Conservation (phyloP, 2,797 vertebrate species). For the Discoglossus pictus region DNA sequence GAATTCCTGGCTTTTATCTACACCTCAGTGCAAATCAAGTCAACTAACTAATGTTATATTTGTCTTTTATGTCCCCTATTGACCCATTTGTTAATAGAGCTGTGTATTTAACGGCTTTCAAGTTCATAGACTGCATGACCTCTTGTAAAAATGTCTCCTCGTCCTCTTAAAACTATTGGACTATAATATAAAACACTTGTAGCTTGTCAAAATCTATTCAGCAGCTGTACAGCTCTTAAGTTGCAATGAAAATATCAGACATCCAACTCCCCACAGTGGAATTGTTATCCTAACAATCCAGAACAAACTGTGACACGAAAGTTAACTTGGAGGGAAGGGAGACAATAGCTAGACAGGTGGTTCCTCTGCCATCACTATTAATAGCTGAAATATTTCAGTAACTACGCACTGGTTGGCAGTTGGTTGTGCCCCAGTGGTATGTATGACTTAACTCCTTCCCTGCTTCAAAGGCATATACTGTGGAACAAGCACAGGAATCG, state of each 20-base stretch:
- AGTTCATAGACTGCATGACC: neutral
- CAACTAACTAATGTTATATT: too few species aligned
- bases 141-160: neutral
- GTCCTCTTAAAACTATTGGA: neutral
- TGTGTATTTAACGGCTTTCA: neutral
- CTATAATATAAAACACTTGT: slow-evolving; percentile 20
- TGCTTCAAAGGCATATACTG: too few species aligned
- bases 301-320: slow-evolving; percentile 25
- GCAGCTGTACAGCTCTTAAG: slow-evolving; percentile 32
- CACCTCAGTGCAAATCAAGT: too few species aligned
- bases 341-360: slow-evolving; percentile 45
- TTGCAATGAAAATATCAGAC: slow-evolving; percentile 36
- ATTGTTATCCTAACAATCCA: slow-evolving; percentile 41
- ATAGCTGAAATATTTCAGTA: slow-evolving; percentile 33
- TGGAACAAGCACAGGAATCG: too few species aligned
- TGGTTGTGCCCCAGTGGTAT: neutral
- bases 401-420: slow-evolving; percentile 15
- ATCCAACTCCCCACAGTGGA: slow-evolving; percentile 4
- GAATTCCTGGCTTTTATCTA: too few species aligned
- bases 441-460: slow-evolving; percentile 10
- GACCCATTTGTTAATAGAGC: neutral
- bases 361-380: slow-evolving; percentile 36
- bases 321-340: slow-evolving; percentile 17
- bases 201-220: slow-evolving; percentile 23
- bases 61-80: too few species aligned